Percentiles rank a stretch among this genome's conserved stretches.
These are phyloP conservation scores for Cordilura impudica DNA, from an alignment of 2,888 invertebrate species.

Conservation along the genomic window DNA sequence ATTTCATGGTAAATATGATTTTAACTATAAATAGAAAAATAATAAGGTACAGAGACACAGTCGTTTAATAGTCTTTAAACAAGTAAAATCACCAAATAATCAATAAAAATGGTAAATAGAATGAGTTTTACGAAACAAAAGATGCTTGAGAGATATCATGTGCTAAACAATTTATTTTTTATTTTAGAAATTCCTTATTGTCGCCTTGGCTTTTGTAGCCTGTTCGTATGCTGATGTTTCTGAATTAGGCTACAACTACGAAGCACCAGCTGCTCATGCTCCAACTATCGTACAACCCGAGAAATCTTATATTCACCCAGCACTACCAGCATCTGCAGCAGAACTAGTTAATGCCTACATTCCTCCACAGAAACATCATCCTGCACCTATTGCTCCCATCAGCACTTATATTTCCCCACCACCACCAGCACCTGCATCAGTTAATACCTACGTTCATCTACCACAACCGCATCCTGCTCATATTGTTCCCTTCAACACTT, in stretches of 20 bases:
- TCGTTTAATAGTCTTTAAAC: conserved; percentile 26
- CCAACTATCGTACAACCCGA: conserved; percentile 43
- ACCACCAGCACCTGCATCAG: conserved; percentile 51
- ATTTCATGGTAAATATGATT: not conserved
- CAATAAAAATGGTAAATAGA: conserved; percentile 41
- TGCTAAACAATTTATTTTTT: not conserved
- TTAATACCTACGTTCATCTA: conserved; percentile 58
- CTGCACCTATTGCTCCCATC: conserved; percentile 37
- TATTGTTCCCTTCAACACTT: conserved; percentile 18
- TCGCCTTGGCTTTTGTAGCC: conserved; percentile 68
- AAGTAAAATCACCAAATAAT: conserved; percentile 5
- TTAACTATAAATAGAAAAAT: conserved; percentile 37
- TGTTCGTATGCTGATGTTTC: conserved; percentile 71
- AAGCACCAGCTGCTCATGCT: conserved; percentile 62
- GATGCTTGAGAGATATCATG: conserved; percentile 6
- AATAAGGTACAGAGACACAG: conserved; percentile 8
- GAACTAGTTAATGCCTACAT: conserved; percentile 62
- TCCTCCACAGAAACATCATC: conserved; percentile 47
- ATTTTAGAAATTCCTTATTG: conserved; percentile 69
- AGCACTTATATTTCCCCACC: conserved; percentile 17
- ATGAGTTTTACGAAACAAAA: not conserved
- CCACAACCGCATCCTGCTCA: conserved; percentile 48
- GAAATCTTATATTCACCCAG: conserved; percentile 34
- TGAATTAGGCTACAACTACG: conserved; percentile 70
- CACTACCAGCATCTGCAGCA: conserved; percentile 45